Evolutionary conservation across 1,140 invertebrate species (phyloP).

Genomic region (Bombus balteatus): DNA sequence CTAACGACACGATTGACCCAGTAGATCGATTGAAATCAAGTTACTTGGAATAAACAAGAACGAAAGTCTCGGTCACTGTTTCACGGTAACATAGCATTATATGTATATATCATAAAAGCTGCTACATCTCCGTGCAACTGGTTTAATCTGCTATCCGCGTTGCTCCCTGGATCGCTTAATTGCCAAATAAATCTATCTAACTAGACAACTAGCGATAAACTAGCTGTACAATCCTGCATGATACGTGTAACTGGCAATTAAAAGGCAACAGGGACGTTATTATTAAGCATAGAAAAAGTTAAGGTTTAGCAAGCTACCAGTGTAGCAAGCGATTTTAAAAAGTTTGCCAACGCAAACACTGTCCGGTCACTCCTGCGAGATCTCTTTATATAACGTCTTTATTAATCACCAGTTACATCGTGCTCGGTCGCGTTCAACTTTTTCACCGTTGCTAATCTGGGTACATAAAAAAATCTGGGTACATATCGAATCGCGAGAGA

Average conservation of each 20-base stretch:
- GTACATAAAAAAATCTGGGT: not conserved
- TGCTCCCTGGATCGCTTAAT: conserved; percentile 17
- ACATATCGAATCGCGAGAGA: too few species aligned
- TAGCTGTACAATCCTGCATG: not conserved
- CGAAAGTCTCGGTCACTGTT: too few species aligned
- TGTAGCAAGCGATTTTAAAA: not conserved
- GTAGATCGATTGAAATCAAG: not conserved
- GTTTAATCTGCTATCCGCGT: conserved; percentile 16
- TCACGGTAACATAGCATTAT: not conserved
- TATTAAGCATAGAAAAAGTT: conserved; percentile 38
- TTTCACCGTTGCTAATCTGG: not conserved
- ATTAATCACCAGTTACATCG: conserved; percentile 19
- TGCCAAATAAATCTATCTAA: conserved; percentile 38
- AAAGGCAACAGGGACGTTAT: not conserved
- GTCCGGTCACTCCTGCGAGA: not conserved
- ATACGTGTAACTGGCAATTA: conserved; percentile 24
- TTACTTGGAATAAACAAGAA: too few species aligned
- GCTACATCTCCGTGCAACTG: not conserved
- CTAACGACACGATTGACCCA: not conserved
- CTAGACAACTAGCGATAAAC: conserved; percentile 1
- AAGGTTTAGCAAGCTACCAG: too few species aligned
- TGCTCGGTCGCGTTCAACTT: not conserved
- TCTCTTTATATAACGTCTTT: conserved; percentile 20
- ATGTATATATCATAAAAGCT: not conserved
- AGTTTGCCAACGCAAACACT: not conserved